phyloP scores from a whole-genome alignment of 2,888 invertebrate genomes.

The Platypus cylindrus region DNA sequence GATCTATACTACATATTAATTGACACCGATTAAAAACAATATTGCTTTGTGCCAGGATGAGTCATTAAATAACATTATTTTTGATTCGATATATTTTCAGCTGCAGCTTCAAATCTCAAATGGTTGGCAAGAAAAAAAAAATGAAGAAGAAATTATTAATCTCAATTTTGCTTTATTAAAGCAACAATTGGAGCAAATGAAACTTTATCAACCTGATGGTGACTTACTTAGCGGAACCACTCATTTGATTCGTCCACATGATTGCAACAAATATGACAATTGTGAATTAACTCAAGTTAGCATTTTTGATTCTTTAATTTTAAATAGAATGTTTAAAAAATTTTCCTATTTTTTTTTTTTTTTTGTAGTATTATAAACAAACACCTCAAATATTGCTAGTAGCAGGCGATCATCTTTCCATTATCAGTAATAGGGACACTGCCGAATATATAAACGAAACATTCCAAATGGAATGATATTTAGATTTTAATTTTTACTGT shows the following conservation, averaged over 20 bases:
- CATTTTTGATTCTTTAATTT: slow-evolving; percentile 2
- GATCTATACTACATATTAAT: too few species aligned
- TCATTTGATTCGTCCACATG: slow-evolving; percentile 28
- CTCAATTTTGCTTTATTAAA: slow-evolving; percentile 23
- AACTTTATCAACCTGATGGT: slow-evolving; percentile 21
- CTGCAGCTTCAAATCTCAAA: too few species aligned
- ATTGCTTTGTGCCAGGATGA: too few species aligned
- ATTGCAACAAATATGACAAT: slow-evolving; percentile 30
- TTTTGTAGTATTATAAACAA: slow-evolving; percentile 44
- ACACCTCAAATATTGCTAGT: slow-evolving; percentile 41
- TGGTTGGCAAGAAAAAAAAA: too few species aligned
- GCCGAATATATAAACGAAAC: slow-evolving; percentile 48
- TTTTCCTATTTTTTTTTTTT: slow-evolving; percentile 7
- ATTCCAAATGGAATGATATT: slow-evolving; percentile 14
- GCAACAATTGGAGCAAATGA: slow-evolving; percentile 22
- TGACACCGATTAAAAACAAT: too few species aligned
- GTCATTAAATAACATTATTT: too few species aligned
- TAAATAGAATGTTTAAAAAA: background rate
- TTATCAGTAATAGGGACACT: slow-evolving; percentile 51
- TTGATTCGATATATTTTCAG: too few species aligned
- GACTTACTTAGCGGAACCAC: slow-evolving; percentile 25
- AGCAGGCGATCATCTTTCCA: slow-evolving; percentile 60
- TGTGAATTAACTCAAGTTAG: slow-evolving; percentile 30
- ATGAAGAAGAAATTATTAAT: too few species aligned
- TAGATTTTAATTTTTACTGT: too few species aligned